phyloP scores from a whole-genome alignment of 2,888 invertebrate genomes.

The Calephelis perditalis region DNA sequence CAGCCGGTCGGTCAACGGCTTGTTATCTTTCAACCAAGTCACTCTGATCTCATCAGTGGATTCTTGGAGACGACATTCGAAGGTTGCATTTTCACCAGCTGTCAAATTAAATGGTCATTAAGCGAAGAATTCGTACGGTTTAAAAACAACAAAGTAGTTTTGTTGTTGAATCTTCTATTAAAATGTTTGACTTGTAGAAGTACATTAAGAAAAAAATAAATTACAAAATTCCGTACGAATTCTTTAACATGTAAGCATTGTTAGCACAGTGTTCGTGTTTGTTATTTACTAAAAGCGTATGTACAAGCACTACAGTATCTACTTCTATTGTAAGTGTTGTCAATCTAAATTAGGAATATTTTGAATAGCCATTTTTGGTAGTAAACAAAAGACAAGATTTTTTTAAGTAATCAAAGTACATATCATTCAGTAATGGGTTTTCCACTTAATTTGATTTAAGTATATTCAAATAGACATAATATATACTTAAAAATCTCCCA shows the following conservation, averaged over 20 bases:
- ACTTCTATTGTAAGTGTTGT: slow-evolving; percentile 38
- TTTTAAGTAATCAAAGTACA: too few relatives aligned
- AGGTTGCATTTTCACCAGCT: slow-evolving; percentile 91
- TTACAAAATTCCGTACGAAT: slow-evolving; percentile 43
- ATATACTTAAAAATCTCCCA: not conserved
- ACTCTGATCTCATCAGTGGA: slow-evolving; percentile 81
- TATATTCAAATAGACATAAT: too few relatives aligned
- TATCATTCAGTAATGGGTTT: too few relatives aligned
- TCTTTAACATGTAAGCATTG: slow-evolving; percentile 49
- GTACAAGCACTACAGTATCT: slow-evolving; percentile 70
- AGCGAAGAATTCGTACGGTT: slow-evolving; percentile 49
- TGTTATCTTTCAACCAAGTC: slow-evolving; percentile 93
- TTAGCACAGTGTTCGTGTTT: slow-evolving; percentile 63
- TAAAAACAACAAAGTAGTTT: slow-evolving; percentile 19
- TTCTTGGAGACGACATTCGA: slow-evolving; percentile 85
- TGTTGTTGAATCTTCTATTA: slow-evolving; percentile 12
- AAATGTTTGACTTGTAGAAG: not conserved
- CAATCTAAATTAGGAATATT: not conserved
- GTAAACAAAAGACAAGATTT: not conserved
- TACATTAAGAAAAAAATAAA: too few relatives aligned
- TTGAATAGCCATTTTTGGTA: not conserved
- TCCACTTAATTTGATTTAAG: too few relatives aligned
- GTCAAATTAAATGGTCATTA: slow-evolving; percentile 56
- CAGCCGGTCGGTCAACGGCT: slow-evolving; percentile 84
- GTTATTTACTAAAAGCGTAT: slow-evolving; percentile 71